These are phyloP conservation scores for Trichogramma evanescens DNA, from an alignment of 2,888 invertebrate species.

Conservation along the genomic window DNA sequence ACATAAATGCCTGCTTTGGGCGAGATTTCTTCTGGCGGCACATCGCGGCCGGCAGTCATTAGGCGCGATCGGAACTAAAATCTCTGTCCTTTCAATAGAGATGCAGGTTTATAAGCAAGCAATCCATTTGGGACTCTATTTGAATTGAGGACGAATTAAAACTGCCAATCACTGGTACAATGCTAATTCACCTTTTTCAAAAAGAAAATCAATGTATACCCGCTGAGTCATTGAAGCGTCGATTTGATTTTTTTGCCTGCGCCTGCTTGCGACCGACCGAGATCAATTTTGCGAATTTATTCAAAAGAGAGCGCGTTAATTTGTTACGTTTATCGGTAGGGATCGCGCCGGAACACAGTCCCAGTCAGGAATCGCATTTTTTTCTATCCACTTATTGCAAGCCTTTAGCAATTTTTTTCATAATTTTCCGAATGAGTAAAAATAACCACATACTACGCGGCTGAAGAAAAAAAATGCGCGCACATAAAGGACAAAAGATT, in stretches of 20 bases:
- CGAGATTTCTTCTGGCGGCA: neutral
- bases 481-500: neutral
- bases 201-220: neutral
- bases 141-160: constrained; percentile 6
- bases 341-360: neutral
- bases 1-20: neutral
- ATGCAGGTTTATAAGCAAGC: no score
- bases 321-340: neutral
- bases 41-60: constrained; percentile 9
- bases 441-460: neutral
- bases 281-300: no score
- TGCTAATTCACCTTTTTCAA: constrained; percentile 8
- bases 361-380: no score
- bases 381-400: neutral
- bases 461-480: neutral
- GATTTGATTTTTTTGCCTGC: no score
- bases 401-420: neutral
- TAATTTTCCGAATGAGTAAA: no score
- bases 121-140: no score
- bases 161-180: constrained; percentile 20
- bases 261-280: no score
- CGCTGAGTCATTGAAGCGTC: no score
- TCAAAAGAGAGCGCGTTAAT: no score
- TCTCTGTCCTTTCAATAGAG: constrained; percentile 2
- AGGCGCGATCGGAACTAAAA: neutral